phyloP scores from a whole-genome alignment of 2,888 invertebrate genomes.

The Creontiades dilutus region DNA sequence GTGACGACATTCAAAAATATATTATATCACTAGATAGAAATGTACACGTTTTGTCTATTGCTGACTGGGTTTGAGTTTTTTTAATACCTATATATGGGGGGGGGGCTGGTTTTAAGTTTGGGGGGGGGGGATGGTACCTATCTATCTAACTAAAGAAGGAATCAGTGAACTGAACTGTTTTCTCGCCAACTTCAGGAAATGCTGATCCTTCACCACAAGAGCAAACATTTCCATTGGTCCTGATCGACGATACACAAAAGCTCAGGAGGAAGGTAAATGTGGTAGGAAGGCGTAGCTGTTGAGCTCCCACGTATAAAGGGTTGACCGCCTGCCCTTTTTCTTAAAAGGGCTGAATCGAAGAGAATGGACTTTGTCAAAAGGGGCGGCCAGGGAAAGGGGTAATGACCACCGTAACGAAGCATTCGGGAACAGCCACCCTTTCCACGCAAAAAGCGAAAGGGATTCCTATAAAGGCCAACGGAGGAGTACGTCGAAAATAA shows the following conservation, averaged over 20 bases:
- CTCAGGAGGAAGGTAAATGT: not conserved
- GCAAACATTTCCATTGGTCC: not conserved
- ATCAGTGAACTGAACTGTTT: not conserved
- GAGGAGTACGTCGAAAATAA: constrained; percentile 9
- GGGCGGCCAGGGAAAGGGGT: constrained; percentile 4
- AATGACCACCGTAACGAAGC: constrained; percentile 49
- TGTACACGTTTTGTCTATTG: too few relatives aligned
- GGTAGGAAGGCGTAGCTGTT: constrained; percentile 25
- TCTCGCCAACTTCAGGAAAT: not conserved
- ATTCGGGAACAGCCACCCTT: constrained; percentile 46
- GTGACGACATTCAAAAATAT: too few relatives aligned
- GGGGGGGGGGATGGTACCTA: too few relatives aligned
- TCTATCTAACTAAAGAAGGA: not conserved
- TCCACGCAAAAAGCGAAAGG: not conserved
- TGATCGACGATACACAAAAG: not conserved
- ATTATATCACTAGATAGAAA: too few relatives aligned
- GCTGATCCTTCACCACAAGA: not conserved
- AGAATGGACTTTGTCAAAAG: constrained; percentile 21
- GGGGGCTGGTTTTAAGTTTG: too few relatives aligned
- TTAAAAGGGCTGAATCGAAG: constrained; percentile 28
- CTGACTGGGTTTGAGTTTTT: too few relatives aligned
- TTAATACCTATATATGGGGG: too few relatives aligned
- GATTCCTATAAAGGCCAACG: constrained; percentile 21
- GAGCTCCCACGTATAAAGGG: constrained; percentile 12
- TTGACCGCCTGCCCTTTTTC: constrained; percentile 37